These are phyloP conservation scores for Andrena praecox DNA, from an alignment of 2,888 invertebrate species.

Conservation along the genomic window DNA sequence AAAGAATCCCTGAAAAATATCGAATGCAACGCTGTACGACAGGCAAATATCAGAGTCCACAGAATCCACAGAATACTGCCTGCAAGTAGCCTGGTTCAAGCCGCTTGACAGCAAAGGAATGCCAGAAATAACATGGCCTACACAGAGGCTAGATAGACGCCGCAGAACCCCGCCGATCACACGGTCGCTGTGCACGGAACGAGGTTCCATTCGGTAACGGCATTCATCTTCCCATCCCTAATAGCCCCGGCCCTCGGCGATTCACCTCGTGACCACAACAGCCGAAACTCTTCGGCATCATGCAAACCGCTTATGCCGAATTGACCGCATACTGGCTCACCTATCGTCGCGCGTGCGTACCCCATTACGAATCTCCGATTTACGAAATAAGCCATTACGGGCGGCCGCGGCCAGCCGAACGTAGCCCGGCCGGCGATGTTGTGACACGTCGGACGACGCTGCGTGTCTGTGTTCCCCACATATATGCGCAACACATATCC, in stretches of 20 bases:
- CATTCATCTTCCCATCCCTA: constrained; percentile 55
- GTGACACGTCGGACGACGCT: constrained; percentile 75
- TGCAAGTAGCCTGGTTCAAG: no score
- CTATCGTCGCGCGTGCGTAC: constrained; percentile 55
- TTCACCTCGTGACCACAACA: constrained; percentile 59
- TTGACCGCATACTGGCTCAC: constrained; percentile 58
- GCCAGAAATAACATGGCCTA: no score
- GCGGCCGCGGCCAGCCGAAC: constrained; percentile 19
- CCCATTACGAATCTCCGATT: constrained; percentile 67
- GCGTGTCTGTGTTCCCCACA: constrained; percentile 74
- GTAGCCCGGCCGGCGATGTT: constrained; percentile 77
- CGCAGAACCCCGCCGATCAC: constrained; percentile 6
- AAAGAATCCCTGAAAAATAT: no score
- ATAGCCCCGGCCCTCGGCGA: constrained; percentile 47
- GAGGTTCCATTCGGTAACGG: constrained; percentile 29
- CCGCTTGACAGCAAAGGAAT: no score
- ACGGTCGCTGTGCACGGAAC: neutral
- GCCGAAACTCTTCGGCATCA: constrained; percentile 60
- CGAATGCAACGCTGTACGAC: no score
- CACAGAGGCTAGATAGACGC: constrained; percentile 1
- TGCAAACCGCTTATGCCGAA: constrained; percentile 63
- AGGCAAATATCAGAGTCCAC: no score
- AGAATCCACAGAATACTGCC: no score
- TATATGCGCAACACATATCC: constrained; percentile 83
- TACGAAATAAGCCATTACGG: constrained; percentile 71